Base-by-base conservation (phyloP, 1,140 invertebrate genomes). In the Drosophila ambigua region DNA sequence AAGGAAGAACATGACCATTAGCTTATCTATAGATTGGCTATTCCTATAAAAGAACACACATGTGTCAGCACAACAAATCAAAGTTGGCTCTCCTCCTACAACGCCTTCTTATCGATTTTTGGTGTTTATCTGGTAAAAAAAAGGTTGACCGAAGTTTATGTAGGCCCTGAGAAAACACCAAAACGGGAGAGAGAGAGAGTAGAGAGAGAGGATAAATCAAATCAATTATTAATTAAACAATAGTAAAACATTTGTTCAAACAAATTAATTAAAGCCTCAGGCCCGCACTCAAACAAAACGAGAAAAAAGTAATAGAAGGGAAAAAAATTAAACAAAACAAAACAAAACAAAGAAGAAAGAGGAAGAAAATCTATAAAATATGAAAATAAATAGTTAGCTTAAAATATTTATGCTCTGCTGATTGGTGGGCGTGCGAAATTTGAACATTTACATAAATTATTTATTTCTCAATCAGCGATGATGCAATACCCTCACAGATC, bases 211-310 rank as follows among this genome's bases (percentile, higher is more conserved):
- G 2, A 48, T 24, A 13, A 24, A 59, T 44, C 41, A 75, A 60
- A 45, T 58, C n/a, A 66, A 65, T 24, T 46, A 61, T 51, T 68
- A 69, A 77, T 63, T 65, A 24, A 24, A 44, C n/a, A 35, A 24
- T 35, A 28, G 39, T 49, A 65, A 15, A 59, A 72, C 45, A 78
- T 67, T 66, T 72, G 59, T 64, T 75, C 57, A 66, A 83, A 71
- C 65, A 72, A 71, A 78, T 72, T 68, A 73, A 85, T 81, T 84
- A 85, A 69, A 62, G 57, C 67, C 60, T 52, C 74, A 67, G 55
- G 65, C 63, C 67, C 75, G 52, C 77, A 71, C 53, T 20, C 35
- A 23, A 7, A 50, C 39, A 49, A 23, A 60, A 54, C 28, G 39
- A 20, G 2, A 20, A 20, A 1, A 20, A 20, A 20, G 1, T 20